Evolutionary conservation across 2,888 invertebrate species (phyloP), one percentile per base, ranked within the genome.

Genomic region (Chrysolina haemoptera): DNA sequence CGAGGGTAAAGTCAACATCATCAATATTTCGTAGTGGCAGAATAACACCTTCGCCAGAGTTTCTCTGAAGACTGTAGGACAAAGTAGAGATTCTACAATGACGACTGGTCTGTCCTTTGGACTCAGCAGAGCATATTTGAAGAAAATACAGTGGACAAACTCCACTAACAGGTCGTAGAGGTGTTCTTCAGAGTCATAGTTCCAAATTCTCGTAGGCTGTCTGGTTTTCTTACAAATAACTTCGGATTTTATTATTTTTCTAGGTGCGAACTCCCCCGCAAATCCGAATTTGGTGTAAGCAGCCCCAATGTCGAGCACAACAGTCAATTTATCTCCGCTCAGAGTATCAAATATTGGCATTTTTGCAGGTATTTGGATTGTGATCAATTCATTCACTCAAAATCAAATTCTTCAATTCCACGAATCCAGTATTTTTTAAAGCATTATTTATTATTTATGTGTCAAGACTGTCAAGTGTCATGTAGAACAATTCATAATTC

Each of bases 281-380:
- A 98, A 96, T 35, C 98, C 98, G 87, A 96, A 94, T 88, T 98
- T 98, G 0, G 98, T 97, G 84, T 95, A 98, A 20, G 96, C 96
- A 55, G 92, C 90, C 64, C 98, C 98, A 76, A 98, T 93, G 86
- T 98, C 98, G 76, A 98, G 87, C 16, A 98, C 94, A 0, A 98
- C 94, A 14, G 95, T 94, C 84, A 95, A 94, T 86, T 80, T 81
- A 68, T 97, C 97, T 83, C 98, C 97, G 81, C 94, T 94, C 82
- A 94, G 92, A 63, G 94, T 91, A 89, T 97, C 96, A 85, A 95
- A 97, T 1, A 95, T 88, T 22, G 94, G 92, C 94, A 95, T 94
- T 83, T n/a, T 81, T 88, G 50, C 14, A 35, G n/a, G 35, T 35
- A 35, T 35, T 35, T 8, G 8, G 35, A 35, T 27, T 27, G 1